Conservation (phyloP, 2,888 invertebrate species). For the Drosophila cracens region DNA sequence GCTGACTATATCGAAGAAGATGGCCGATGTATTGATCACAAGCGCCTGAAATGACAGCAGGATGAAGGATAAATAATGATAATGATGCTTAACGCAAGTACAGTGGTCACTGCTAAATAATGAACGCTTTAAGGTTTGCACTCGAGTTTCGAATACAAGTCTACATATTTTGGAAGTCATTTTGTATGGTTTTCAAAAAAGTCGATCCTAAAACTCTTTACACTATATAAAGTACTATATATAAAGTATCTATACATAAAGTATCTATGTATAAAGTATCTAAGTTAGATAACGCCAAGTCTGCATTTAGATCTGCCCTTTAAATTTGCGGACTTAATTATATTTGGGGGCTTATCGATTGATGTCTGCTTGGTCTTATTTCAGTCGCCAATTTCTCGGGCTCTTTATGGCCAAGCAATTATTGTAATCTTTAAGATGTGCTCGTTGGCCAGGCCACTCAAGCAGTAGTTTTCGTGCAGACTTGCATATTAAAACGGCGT, state of each 20-base stretch:
- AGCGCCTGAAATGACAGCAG: conserved; percentile 80
- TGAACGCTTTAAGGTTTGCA: not conserved
- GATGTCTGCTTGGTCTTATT: not conserved
- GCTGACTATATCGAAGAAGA: conserved; percentile 84
- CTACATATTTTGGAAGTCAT: not conserved
- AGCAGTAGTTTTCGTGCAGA: no score
- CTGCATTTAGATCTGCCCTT: not conserved
- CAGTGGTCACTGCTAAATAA: not conserved
- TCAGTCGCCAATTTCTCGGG: not conserved
- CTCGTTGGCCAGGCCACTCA: not conserved
- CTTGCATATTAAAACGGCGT: not conserved
- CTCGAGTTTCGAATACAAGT: not conserved
- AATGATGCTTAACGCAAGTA: no score
- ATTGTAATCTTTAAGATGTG: not conserved
- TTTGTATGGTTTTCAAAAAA: not conserved
- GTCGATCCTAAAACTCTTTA: no score
- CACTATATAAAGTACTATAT: no score
- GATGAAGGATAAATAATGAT: conserved; percentile 3
- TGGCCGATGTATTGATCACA: conserved; percentile 83
- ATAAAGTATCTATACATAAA: no score
- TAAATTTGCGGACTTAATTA: not conserved
- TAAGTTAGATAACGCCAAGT: not conserved
- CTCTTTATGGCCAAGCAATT: not conserved
- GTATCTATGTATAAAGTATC: not conserved
- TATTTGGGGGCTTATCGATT: not conserved